Conservation (phyloP, 2,888 invertebrate genomes). For the Andrena hattorfiana region DNA sequence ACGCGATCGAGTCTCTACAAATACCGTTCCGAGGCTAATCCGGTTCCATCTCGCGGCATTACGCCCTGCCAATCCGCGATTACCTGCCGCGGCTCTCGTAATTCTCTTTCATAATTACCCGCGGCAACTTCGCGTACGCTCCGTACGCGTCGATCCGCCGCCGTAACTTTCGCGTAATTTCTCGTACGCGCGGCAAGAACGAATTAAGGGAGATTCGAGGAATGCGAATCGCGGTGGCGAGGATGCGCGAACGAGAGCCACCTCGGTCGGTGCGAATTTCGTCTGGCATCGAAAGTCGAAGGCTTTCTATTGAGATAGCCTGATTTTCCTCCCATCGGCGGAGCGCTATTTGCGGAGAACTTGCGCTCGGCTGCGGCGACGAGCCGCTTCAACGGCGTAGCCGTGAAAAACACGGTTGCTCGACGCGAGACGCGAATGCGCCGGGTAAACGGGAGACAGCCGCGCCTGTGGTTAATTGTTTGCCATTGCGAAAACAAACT, state of each 20-base stretch:
- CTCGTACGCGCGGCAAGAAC: background rate
- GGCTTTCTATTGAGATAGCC: constrained; percentile 33
- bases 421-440: constrained; percentile 16
- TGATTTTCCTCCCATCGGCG: constrained; percentile 23
- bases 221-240: no score
- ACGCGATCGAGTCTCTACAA: constrained; percentile 54
- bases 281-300: constrained; percentile 13
- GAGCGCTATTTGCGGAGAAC: constrained; percentile 13
- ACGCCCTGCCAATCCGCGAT: constrained; percentile 39
- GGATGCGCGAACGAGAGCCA: no score
- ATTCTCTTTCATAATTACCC: constrained; percentile 50
- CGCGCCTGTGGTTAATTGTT: constrained; percentile 17
- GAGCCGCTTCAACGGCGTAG: background rate
- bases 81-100: constrained; percentile 25
- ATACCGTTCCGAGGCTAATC: constrained; percentile 64
- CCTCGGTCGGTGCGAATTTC: background rate
- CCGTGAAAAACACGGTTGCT: constrained; percentile 35
- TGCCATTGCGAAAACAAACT: constrained; percentile 19
- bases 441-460: background rate
- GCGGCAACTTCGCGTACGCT: constrained; percentile 3
- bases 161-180: background rate
- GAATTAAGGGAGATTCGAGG: background rate
- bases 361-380: background rate
- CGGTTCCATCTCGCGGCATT: constrained; percentile 52
- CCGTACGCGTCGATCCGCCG: background rate